A percentile compares a stretch with the other conserved stretches of the same genome.
Conservation (phyloP, 2,113 vertebrate species). For the Raja brachyura region DNA sequence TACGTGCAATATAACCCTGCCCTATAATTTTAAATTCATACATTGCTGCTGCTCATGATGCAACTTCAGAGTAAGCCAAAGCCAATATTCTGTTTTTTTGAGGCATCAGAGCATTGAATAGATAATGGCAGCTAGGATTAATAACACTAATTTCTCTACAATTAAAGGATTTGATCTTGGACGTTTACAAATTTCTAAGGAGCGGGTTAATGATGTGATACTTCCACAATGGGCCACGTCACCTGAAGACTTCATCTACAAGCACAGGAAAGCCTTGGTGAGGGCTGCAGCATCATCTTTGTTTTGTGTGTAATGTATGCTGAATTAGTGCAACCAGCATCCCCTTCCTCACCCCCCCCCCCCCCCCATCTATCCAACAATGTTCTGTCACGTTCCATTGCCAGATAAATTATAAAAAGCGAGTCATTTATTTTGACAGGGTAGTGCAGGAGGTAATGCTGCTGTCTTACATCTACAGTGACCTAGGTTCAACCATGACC, state of each 20-base stretch:
- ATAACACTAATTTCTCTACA: not conserved
- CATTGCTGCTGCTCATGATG: not conserved
- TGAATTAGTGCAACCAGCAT: not conserved
- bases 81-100: not conserved
- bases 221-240: constrained; percentile 91
- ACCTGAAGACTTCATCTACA: constrained; percentile 92
- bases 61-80: not conserved
- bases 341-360: too few relatives aligned
- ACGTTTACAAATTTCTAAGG: constrained; percentile 82
- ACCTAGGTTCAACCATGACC: too few relatives aligned
- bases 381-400: not conserved
- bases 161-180: constrained; percentile 83
- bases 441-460: too few relatives aligned
- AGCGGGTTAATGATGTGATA: constrained; percentile 77
- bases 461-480: too few relatives aligned
- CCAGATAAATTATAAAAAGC: not conserved
- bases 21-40: not conserved
- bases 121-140: not conserved
- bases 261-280: constrained; percentile 94
- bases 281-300: constrained; percentile 44
- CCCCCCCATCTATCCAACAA: not conserved
- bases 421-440: not conserved
- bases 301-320: not conserved
- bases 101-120: not conserved
- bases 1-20: not conserved